Conservation (phyloP, 2,888 invertebrate genomes). For the Drosophila prostipennis region DNA sequence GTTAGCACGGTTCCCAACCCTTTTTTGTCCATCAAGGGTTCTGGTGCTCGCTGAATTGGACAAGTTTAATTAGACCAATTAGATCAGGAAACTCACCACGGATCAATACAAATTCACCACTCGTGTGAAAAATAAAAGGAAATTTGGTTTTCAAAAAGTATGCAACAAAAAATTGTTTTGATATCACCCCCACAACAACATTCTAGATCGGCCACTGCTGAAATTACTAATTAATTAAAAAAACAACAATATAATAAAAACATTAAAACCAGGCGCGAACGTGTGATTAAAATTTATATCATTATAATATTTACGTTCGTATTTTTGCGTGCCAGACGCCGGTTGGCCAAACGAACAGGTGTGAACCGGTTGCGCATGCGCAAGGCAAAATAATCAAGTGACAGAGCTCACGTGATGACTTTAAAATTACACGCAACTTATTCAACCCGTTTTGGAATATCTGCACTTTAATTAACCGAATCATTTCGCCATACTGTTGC, state of each 20-base stretch:
- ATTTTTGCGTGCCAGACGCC: conserved; percentile 28
- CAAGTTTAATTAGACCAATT: conserved; percentile 37
- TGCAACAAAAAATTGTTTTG: too few relatives aligned
- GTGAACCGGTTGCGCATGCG: conserved; percentile 61
- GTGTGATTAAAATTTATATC: conserved; percentile 14
- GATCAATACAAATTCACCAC: neutral
- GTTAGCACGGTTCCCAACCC: conserved; percentile 6
- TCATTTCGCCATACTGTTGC: conserved; percentile 8
- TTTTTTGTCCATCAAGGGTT: conserved; percentile 1
- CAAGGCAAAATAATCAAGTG: conserved; percentile 27
- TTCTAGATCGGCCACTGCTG: too few relatives aligned
- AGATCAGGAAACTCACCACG: neutral
- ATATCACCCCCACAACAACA: too few relatives aligned
- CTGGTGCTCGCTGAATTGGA: neutral
- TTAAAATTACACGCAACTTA: conserved; percentile 1
- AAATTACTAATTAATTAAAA: neutral
- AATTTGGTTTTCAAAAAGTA: too few relatives aligned
- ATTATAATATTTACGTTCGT: conserved; percentile 14
- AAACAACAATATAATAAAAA: neutral
- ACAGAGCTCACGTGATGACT: conserved; percentile 34
- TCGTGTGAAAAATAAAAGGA: too few relatives aligned
- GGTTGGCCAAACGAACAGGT: conserved; percentile 34
- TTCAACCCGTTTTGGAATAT: conserved; percentile 22
- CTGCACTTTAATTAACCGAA: conserved; percentile 4
- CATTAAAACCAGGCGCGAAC: neutral